Base-by-base conservation (phyloP, 2,797 vertebrate species). In the Tapirus indicus region DNA sequence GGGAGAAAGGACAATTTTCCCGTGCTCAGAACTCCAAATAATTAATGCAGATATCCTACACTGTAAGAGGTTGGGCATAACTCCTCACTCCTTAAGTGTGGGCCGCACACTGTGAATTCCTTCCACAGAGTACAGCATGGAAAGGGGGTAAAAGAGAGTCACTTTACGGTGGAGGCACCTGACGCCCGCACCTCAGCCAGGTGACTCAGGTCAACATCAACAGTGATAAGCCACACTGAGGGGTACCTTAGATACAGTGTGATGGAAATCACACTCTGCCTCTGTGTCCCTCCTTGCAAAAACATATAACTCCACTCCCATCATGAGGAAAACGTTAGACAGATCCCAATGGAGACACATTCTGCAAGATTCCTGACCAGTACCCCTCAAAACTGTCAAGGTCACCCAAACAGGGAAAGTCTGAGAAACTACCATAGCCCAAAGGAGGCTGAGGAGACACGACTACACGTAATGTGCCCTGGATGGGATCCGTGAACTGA, bases 201-300 rank as follows among this genome's bases (percentile, higher is more conserved):
- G 56, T 13, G 32, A 18, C 9, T 29, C 32, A 8, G 32, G 27
- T 23, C 14, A 1, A 17, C 44, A 6, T 17, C 58, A 8, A 3
- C 41, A 3, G 32, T 1, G 29, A 29, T 9, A 20, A 23, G 18
- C n/a, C 0, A 20, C 1, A 29, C 11, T 0, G 21, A 25, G 41
- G 3, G 0, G 20, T 6, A 23, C 18, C 35, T 1, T 12, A 5
- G 11, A 3, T 6, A 2, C 23, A 0, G 4, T 1, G 35, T 18
- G 32, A 13, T 8, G 58, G 71, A 25, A 16, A 18, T 3, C 6
- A 9, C 32, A 1, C 17, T 38, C 20, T 5, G 3, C 6, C n/a
- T 60, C 25, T 38, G 17, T 14, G 44, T 2, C 3, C 18, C 52
- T 49, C 32, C 41, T 5, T n/a, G 44, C 17, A 41, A 25, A 23